Evolutionary conservation across 2,797 vertebrate genomes (phyloP).

Genomic region (Brotula barbata): DNA sequence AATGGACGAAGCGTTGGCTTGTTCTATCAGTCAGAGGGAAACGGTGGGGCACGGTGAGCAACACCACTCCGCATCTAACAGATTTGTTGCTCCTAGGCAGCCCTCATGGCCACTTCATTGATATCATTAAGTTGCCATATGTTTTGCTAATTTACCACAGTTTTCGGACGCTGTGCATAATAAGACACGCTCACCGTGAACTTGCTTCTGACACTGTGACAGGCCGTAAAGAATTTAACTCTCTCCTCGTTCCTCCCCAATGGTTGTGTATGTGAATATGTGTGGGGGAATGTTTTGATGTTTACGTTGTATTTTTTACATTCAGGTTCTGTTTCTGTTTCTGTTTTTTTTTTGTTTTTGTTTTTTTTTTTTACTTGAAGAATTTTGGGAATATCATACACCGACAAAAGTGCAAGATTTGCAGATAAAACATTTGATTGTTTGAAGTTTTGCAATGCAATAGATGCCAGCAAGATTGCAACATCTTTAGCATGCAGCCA

Average conservation of each 20-base stretch:
- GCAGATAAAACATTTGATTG: too few relatives aligned
- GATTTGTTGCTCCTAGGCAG: conserved; percentile 75
- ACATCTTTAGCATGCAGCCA: conserved; percentile 39
- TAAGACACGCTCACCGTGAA: conserved; percentile 76
- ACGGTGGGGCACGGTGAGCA: conserved; percentile 74
- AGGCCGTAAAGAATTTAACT: conserved; percentile 67
- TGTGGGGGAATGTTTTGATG: neutral
- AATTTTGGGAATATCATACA: too few relatives aligned
- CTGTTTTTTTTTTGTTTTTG: too few relatives aligned
- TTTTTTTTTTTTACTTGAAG: too few relatives aligned
- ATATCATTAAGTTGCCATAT: conserved; percentile 79
- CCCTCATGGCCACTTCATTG: conserved; percentile 77
- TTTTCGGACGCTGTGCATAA: conserved; percentile 73
- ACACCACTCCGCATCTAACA: conserved; percentile 73
- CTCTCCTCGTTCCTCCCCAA: conserved; percentile 42
- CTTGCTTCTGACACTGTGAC: conserved; percentile 75
- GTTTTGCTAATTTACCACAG: conserved; percentile 77
- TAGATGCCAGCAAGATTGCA: conserved; percentile 22
- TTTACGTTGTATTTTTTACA: neutral
- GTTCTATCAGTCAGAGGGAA: conserved; percentile 83
- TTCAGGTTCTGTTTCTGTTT: too few relatives aligned
- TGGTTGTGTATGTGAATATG: conserved; percentile 23
- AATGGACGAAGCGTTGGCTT: conserved; percentile 82
- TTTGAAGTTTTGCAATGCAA: too few relatives aligned
- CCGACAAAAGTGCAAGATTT: neutral